These are phyloP conservation scores for Tapera naevia DNA, from an alignment of 2,797 vertebrate genomes.

Conservation along the genomic window DNA sequence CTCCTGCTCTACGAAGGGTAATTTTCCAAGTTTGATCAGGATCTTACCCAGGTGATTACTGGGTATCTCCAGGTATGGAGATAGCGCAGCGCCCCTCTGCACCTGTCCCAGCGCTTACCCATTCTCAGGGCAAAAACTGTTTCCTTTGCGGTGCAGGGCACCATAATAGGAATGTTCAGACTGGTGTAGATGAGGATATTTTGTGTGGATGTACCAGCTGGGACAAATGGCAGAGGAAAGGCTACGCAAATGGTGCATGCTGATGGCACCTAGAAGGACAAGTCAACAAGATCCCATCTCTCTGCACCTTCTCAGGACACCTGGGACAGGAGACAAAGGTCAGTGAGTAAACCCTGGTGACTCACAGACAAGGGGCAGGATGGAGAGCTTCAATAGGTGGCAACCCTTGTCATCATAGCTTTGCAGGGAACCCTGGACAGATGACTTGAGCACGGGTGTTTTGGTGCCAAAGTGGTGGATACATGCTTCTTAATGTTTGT, in stretches of 20 bases:
- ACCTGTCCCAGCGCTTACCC: not conserved
- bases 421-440: not conserved
- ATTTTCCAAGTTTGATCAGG: not conserved
- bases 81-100: not conserved
- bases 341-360: not conserved
- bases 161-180: not conserved
- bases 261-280: not conserved
- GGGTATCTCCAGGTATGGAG: not conserved
- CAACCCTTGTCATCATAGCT: not conserved
- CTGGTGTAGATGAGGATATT: not conserved
- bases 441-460: not conserved
- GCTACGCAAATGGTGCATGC: not conserved
- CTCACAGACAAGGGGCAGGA: not conserved
- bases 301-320: not conserved
- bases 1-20: not conserved
- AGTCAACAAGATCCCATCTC: not conserved
- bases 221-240: not conserved
- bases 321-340: not conserved
- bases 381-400: not conserved
- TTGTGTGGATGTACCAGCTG: not conserved
- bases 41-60: not conserved
- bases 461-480: not conserved
- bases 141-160: not conserved
- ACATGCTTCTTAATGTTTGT: not conserved
- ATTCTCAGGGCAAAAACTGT: not conserved